These are phyloP conservation scores for Brachycybe producta DNA, from an alignment of 2,888 invertebrate species.

Conservation along the genomic window DNA sequence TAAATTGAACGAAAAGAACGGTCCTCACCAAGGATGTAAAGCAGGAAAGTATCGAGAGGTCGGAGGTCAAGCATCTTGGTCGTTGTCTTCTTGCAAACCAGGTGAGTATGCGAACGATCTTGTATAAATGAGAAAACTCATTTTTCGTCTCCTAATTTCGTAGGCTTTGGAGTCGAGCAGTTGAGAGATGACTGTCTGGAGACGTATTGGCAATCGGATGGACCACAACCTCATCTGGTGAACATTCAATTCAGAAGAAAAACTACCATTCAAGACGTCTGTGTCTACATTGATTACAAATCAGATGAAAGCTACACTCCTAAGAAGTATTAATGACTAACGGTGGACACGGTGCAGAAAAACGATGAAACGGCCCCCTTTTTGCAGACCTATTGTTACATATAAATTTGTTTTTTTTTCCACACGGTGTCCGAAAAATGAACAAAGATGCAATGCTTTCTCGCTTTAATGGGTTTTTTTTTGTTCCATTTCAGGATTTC, in stretches of 20 bases:
- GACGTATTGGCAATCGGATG: slow-evolving; percentile 99
- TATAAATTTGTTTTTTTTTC: background rate
- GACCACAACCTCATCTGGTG: slow-evolving; percentile 91
- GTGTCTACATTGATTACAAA: slow-evolving; percentile 95
- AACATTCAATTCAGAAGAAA: slow-evolving; percentile 93
- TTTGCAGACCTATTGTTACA: background rate
- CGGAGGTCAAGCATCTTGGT: slow-evolving; percentile 90
- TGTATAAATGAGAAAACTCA: background rate
- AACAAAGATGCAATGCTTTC: background rate
- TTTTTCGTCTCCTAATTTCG: slow-evolving; percentile 17
- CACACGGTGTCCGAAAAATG: background rate
- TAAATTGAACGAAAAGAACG: slow-evolving; percentile 33
- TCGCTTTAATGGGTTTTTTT: slow-evolving; percentile 25
- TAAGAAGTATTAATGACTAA: slow-evolving; percentile 43
- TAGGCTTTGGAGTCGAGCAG: slow-evolving; percentile 96
- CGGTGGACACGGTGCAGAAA: no score
- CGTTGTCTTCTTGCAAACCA: slow-evolving; percentile 94
- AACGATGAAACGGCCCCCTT: no score
- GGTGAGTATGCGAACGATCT: slow-evolving; percentile 40
- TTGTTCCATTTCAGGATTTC: slow-evolving; percentile 50
- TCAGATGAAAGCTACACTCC: slow-evolving; percentile 98
- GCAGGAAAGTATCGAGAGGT: slow-evolving; percentile 62
- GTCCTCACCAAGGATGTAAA: slow-evolving; percentile 47
- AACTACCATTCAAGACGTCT: slow-evolving; percentile 87
- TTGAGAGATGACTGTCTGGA: slow-evolving; percentile 88